Evolutionary conservation across 2,888 invertebrate species (phyloP).

Genomic region (Diplolepis rosae): DNA sequence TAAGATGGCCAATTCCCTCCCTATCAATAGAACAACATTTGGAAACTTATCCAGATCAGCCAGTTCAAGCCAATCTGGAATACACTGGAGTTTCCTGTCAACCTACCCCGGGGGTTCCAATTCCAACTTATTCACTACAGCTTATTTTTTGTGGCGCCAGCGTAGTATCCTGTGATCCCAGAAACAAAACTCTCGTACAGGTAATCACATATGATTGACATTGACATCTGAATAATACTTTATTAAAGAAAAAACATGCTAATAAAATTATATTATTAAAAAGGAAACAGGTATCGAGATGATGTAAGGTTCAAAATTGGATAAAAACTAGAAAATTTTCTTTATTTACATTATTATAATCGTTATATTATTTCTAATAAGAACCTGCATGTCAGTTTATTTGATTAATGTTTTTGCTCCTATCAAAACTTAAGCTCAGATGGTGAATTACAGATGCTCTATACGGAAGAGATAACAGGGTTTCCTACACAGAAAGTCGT

Average conservation of each 20-base stretch:
- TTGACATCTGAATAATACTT: no score
- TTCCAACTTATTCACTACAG: conserved; percentile 79
- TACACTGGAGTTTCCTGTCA: conserved; percentile 84
- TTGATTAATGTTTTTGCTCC: neutral
- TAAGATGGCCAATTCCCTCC: conserved; percentile 86
- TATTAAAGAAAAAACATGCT: no score
- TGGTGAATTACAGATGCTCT: conserved; percentile 77
- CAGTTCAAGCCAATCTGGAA: conserved; percentile 84
- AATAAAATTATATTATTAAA: no score
- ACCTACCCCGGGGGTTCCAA: conserved; percentile 72
- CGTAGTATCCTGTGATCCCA: conserved; percentile 81
- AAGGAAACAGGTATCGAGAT: neutral
- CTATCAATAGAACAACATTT: conserved; percentile 84
- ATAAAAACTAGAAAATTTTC: no score
- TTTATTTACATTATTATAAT: neutral
- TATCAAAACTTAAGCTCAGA: neutral
- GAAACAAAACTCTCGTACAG: conserved; percentile 74
- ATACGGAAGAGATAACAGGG: conserved; percentile 85
- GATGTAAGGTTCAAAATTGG: no score
- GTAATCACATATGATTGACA: conserved; percentile 58
- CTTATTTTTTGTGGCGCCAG: conserved; percentile 87
- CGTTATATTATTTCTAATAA: neutral
- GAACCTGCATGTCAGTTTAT: neutral
- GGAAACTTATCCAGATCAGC: conserved; percentile 85
- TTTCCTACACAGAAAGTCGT: conserved; percentile 82